These are phyloP conservation scores for Sarcophaga subvicina DNA, from an alignment of 2,888 invertebrate species.

Conservation along the genomic window DNA sequence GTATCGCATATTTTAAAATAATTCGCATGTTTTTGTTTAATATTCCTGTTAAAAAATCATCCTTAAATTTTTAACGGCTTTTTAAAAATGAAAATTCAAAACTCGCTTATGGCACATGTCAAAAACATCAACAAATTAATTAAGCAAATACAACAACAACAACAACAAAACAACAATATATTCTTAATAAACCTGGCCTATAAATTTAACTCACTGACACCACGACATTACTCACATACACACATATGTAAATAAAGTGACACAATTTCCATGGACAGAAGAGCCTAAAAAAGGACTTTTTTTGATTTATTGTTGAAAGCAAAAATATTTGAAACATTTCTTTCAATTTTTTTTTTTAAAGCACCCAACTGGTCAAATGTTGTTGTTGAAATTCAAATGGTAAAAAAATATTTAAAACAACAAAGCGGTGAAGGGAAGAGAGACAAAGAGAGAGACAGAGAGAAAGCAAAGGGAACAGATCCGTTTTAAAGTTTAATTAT, in stretches of 20 bases:
- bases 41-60: no score
- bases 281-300: not conserved
- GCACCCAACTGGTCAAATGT: slow-evolving; percentile 51
- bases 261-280: not conserved
- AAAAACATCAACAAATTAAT: slow-evolving; percentile 44
- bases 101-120: slow-evolving; percentile 12
- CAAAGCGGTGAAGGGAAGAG: no score
- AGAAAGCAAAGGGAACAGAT: not conserved
- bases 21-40: no score
- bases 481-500: slow-evolving; percentile 26
- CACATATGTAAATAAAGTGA: not conserved
- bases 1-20: no score
- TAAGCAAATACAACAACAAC: slow-evolving; percentile 1
- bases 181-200: not conserved
- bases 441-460: not conserved
- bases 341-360: slow-evolving; percentile 6
- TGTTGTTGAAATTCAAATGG: not conserved
- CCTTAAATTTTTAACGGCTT: no score
- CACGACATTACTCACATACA: not conserved
- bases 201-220: not conserved
- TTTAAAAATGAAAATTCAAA: not conserved
- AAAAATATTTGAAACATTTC: not conserved
- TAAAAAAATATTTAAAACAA: no score
- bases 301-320: not conserved
- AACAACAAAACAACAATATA: not conserved